Base-by-base conservation (phyloP, 2,113 vertebrate genomes). In the Malurus cyaneus region DNA sequence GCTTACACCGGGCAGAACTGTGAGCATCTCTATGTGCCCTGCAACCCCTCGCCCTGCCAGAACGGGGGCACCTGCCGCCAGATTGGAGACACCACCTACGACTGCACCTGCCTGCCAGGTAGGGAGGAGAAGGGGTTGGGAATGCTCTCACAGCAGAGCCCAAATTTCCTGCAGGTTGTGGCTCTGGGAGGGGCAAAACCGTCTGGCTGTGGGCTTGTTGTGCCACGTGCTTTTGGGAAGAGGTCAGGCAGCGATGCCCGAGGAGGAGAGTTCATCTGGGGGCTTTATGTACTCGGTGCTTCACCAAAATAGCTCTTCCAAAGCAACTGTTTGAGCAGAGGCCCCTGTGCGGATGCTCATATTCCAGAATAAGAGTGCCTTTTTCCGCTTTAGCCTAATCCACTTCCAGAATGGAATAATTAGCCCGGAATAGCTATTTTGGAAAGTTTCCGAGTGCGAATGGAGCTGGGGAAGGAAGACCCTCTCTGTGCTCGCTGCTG, bases 61-160 rank as follows among this genome's bases (percentile, higher is more conserved):
- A 99, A 99, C 0, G 99, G 99, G 34, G 99, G 99, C 39, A 99
- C 99, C 66, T 99, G 99, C 97, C 98, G 99, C 61, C 99, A 99
- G 96, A 99, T 97, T 0, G 99, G 99, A 6, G 99, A 99, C 62
- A 99, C 98, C 77, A 98, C 97, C 93, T 99, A 99, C 0, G 99
- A 99, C 69, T 99, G 99, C 80, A 98, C 99, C 61, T 99, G 99
- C 81, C 98, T 99, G 85, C 99, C 99, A 98, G 99, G 99, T 99
- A 98, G 18, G 28, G 14, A n/a, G 53, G 29, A 13, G 12, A 0
- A 1, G 29, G 34, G 17, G 0, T 3, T 10, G 41, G 86, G 46
- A 41, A 32, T 14, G 32, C 34, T 25, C 56, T 47, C 42, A 64
- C 36, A 24, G 47, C 29, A 21, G 47, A 8, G 46, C 32, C 19